phyloP scores from a whole-genome alignment of 2,113 vertebrate species.

The Arvicanthis niloticus region DNA sequence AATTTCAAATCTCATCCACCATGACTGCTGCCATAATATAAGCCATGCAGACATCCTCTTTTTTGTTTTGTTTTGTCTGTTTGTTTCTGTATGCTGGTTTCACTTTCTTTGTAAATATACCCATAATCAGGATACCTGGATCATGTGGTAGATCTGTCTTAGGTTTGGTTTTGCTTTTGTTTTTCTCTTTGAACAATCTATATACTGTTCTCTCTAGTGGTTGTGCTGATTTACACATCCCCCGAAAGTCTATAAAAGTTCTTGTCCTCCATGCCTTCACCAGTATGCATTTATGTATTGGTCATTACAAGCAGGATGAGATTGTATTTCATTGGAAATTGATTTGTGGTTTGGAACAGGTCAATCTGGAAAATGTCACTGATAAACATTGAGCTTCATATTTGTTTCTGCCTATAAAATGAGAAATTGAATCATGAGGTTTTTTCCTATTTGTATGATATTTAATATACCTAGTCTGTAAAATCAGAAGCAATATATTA shows the following conservation, averaged over 20 bases:
- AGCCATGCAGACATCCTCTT: accelerated
- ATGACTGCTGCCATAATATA: not conserved
- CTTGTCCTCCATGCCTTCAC: not conserved
- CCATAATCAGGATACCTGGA: not conserved
- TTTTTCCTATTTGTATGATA: not conserved
- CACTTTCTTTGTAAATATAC: not conserved
- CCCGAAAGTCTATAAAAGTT: not conserved
- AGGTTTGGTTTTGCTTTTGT: not conserved
- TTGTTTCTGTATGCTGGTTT: not conserved
- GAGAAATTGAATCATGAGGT: not conserved
- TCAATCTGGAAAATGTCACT: not conserved
- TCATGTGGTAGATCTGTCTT: not conserved
- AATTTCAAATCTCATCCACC: not conserved
- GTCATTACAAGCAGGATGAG: not conserved
- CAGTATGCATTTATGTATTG: not conserved
- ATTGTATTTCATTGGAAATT: not conserved
- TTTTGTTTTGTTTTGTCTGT: not conserved
- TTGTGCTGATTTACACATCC: not conserved
- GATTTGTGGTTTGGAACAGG: not conserved
- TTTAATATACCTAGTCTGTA: not conserved
- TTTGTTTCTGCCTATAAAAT: not conserved
- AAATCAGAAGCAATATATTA: not conserved
- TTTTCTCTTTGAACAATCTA: not conserved
- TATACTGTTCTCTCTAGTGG: not conserved
- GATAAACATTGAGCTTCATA: not conserved